Base-by-base conservation (phyloP, 2,113 vertebrate species). In the Myodes glareolus region DNA sequence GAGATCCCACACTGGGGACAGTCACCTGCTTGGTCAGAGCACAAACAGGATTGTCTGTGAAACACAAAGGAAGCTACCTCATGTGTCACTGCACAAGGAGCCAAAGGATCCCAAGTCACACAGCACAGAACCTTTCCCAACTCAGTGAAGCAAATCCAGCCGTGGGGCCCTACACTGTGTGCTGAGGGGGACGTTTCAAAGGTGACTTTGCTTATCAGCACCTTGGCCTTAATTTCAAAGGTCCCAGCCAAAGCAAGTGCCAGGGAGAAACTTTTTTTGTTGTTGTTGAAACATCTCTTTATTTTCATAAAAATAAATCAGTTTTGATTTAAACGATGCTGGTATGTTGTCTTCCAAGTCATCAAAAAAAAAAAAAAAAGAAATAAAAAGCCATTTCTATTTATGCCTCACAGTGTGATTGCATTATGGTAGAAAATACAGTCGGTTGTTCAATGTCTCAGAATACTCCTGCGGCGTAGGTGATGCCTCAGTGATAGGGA, bases 31-130 rank as follows among this genome's bases (percentile, higher is more conserved):
- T 23, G 36, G 42, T 72, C 33, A 90, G 68, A 91, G 47, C 77
- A 55, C 47, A 65, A 47, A 86, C 12, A 65, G 76, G 70, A 97
- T 84, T 0, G 2, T 76, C 80, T 88, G 68, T 55, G 70, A 72
- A 95, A 92, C 5, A 33, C 89, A 36, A 82, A 61, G 93, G 80
- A 68, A 86, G 36, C 97, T 98, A 98, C 98, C 98, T 98, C 98
- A 96, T 0, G 3, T 21, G 39, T 55, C 52, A 50, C 45, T 73
- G 36, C 33, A 1, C 0, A 0, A 2, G 0, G 88, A 95, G 86
- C 73, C 55, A 2, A 0, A 13, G 3, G 8, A 5, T 16, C 95
- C 33, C 7, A 42, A 81, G 72, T 31, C 19, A 16, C 3, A 3
- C 36, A 2, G 0, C 25, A 84, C 58, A 61, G 10, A 76, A 33